Evolutionary conservation across 1,140 invertebrate species (phyloP), one percentile per base, ranked within the genome.

Genomic region (Ostrea denselamellosa): DNA sequence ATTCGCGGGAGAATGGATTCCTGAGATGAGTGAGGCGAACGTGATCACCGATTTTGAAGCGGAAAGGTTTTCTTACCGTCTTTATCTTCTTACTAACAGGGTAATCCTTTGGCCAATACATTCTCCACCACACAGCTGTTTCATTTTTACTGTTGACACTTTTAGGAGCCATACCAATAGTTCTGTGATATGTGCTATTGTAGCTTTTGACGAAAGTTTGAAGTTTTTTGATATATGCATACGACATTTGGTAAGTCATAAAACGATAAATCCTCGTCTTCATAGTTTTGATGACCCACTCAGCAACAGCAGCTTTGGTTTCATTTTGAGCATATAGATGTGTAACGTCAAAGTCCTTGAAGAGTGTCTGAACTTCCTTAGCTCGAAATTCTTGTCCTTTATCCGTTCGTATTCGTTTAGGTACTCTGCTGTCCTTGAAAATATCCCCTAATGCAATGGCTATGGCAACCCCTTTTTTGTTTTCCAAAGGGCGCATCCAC

Each of bases 1-100:
- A n/a, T n/a, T n/a, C n/a, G n/a, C n/a, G n/a, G n/a, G n/a, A n/a
- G n/a, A n/a, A n/a, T n/a, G n/a, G n/a, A n/a, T n/a, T n/a, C n/a
- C n/a, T n/a, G n/a, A n/a, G n/a, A n/a, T n/a, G 71, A 83, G 83
- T 86, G 4, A 86, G 83, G 53, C 86, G 44, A 8, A 90, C 86
- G 34, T 85, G 34, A 62, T 87, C 87, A 25, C 88, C 88, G n/a
- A 90, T 86, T 86, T 88, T 90, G 28, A 86, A 89, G 10, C 53
- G 58, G 44, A 87, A 87, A 9, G 87, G 62, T 77, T 88, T 88
- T 28, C 71, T 52, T 17, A 83, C 51, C 5, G n/a, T 83, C 62
- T 65, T 89, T 25, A 56, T 8, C 81, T 86, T 89, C 53, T 12
- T 54, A 28, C 17, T 12, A 19, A 17, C 19, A 3, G 44, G 3